These are phyloP conservation scores for Ginglymostoma cirratum DNA, from an alignment of 2,113 vertebrate species.

Conservation along the genomic window DNA sequence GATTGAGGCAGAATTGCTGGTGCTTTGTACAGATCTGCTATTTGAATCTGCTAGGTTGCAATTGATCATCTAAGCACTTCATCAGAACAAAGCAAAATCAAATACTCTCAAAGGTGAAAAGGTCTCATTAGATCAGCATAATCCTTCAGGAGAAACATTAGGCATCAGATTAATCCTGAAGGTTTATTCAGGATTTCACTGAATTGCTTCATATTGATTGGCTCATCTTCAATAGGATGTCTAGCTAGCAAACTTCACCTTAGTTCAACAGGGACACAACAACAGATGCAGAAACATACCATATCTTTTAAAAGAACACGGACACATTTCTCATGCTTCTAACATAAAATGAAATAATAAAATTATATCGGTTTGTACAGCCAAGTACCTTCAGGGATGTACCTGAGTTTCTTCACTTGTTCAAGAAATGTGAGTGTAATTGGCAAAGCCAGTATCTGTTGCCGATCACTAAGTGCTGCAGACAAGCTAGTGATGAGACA, in stretches of 20 bases:
- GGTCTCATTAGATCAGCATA: background rate
- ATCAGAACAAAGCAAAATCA: background rate
- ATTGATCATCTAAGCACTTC: slow-evolving; percentile 9
- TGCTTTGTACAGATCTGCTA: background rate
- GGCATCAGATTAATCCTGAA: background rate
- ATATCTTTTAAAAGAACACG: background rate
- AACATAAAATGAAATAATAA: background rate
- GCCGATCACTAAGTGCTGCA: background rate
- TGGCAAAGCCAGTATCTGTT: background rate
- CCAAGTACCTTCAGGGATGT: background rate
- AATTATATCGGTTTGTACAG: background rate
- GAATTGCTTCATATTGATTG: background rate
- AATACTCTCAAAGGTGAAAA: background rate
- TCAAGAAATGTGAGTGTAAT: background rate
- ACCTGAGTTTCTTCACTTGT: background rate
- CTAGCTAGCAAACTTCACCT: background rate
- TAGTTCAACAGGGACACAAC: background rate
- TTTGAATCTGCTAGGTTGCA: background rate
- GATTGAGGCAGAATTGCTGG: background rate
- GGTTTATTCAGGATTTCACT: background rate
- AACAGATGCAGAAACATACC: background rate
- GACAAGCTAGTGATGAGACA: background rate
- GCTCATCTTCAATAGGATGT: background rate
- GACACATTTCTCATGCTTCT: background rate
- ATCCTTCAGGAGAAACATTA: background rate